Percentiles rank a stretch among this genome's conserved stretches.
These are phyloP conservation scores for Latrodectus hesperus DNA, from an alignment of 2,888 invertebrate species.

Conservation along the genomic window DNA sequence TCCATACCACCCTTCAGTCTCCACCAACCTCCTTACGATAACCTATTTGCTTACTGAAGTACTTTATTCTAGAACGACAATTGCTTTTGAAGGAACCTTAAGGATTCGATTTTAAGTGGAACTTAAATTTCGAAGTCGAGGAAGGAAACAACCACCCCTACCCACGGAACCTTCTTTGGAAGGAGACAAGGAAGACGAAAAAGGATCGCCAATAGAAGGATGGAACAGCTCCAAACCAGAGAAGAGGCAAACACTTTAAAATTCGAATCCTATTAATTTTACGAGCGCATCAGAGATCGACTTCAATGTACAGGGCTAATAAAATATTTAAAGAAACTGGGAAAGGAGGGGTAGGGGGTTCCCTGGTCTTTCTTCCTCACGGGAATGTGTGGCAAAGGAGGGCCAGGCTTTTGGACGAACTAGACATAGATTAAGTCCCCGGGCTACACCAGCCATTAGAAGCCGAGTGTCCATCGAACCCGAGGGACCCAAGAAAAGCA, in stretches of 20 bases:
- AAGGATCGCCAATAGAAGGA: constrained; percentile 6
- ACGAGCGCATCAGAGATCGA: constrained; percentile 59
- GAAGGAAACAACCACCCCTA: neutral
- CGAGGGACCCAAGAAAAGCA: constrained; percentile 27
- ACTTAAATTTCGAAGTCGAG: constrained; percentile 50
- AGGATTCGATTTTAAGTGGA: constrained; percentile 54
- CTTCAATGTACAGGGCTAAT: constrained; percentile 52
- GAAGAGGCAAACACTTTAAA: constrained; percentile 62
- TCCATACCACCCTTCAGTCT: neutral
- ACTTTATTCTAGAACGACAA: constrained; percentile 50
- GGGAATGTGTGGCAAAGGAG: neutral
- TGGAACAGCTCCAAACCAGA: constrained; percentile 21
- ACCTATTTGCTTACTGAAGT: constrained; percentile 47
- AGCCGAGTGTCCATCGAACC: constrained; percentile 56
- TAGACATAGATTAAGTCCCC: constrained; percentile 59
- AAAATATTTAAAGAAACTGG: constrained; percentile 65
- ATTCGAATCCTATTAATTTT: constrained; percentile 69
- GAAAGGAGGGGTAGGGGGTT: constrained; percentile 6
- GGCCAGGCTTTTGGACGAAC: constrained; percentile 13
- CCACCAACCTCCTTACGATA: constrained; percentile 14
- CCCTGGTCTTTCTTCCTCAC: neutral
- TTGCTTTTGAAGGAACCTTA: constrained; percentile 25
- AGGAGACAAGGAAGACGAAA: constrained; percentile 12
- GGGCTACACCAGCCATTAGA: constrained; percentile 40
- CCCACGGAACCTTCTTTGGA: neutral